phyloP scores from a whole-genome alignment of 1,140 invertebrate genomes.

The Drosophila ambigua region DNA sequence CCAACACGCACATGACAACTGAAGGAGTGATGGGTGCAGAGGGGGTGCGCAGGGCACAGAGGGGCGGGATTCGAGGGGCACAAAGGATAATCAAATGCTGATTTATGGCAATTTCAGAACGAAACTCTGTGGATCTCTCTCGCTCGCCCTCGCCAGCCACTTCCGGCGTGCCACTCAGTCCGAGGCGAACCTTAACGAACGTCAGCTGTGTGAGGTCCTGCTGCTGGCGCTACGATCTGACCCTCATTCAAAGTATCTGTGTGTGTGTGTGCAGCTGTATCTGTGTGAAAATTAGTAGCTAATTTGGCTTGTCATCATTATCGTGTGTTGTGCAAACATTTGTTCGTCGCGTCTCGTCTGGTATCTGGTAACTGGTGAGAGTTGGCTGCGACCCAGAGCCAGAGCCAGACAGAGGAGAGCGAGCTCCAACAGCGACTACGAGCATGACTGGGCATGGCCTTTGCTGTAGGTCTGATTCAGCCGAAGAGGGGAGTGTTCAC shows the following conservation, averaged over 20 bases:
- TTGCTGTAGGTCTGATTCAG: conserved; percentile 31
- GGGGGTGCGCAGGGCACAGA: not conserved
- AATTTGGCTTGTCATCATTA: conserved; percentile 81
- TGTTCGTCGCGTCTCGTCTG: conserved; percentile 53
- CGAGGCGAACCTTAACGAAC: conserved; percentile 24
- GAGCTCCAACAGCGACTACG: conserved; percentile 16
- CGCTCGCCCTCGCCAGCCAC: conserved; percentile 25
- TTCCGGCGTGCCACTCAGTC: conserved; percentile 50
- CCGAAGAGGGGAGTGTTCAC: conserved; percentile 11
- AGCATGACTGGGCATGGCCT: conserved; percentile 40
- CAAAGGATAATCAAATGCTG: conserved; percentile 80
- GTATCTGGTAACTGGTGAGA: conserved; percentile 16
- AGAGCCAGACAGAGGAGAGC: not conserved
- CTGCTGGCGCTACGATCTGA: conserved; percentile 54
- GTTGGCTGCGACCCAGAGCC: conserved; percentile 11
- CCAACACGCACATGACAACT: conserved; percentile 72
- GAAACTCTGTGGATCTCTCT: conserved; percentile 27
- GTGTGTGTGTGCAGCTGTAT: conserved; percentile 29
- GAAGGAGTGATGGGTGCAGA: not conserved
- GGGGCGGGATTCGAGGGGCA: conserved; percentile 18
- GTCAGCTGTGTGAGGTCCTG: conserved; percentile 75
- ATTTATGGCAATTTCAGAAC: conserved; percentile 73
- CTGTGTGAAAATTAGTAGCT: conserved; percentile 80
- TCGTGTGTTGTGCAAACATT: conserved; percentile 81
- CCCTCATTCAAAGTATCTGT: conserved; percentile 24